Evolutionary conservation across 1,140 invertebrate species (phyloP), one percentile per base, ranked within the genome.

Genomic region (Aphelenchoides fujianensis): DNA sequence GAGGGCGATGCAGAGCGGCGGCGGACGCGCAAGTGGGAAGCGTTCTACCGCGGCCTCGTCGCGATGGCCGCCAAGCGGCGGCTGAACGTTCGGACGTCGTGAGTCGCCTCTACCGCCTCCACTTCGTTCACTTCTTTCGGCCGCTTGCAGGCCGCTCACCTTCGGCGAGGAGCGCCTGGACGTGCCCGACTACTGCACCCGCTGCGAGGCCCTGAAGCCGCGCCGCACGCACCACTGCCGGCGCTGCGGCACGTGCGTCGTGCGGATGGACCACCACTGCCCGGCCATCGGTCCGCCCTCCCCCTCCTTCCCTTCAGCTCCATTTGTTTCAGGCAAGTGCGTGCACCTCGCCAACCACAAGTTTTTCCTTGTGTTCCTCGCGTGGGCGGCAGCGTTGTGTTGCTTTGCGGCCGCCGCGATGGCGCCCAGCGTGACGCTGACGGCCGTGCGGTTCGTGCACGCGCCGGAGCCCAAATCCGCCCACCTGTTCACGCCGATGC

Each of bases 61-160:
- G 55, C 28, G 34, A 59, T 59, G 5, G 5, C 55, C 5, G 55
- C 28, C 5, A 19, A 59, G 5, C 7, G 5, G 7, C 5, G 55
- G 7, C 34, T 23, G 55, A 59, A 59, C 7, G 55, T 59, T 19
- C 55, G 55, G 34, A 59, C 55, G 5, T 7, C 55, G 55, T 59
- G 55, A 59, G 55, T 19, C 55, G 7, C 19, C 23, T 7, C 5
- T 19, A 23, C 23, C 34, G 19, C 5, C 7, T 48, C 41, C 12
- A 23, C 41, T 12, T 59, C n/a, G 23, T 12, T n/a, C n/a, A n/a
- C n/a, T n/a, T 59, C 55, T 59, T 59, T 59, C 34, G 5, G 34
- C 5, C 12, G 23, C 12, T n/a, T 59, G 28, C 34, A 59, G 55
- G 34, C 55, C 5, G 34, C 28, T 59, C 5, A 59, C 55, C 34